Base-by-base conservation (phyloP, 2,888 invertebrate species). In the Germaria angustata region DNA sequence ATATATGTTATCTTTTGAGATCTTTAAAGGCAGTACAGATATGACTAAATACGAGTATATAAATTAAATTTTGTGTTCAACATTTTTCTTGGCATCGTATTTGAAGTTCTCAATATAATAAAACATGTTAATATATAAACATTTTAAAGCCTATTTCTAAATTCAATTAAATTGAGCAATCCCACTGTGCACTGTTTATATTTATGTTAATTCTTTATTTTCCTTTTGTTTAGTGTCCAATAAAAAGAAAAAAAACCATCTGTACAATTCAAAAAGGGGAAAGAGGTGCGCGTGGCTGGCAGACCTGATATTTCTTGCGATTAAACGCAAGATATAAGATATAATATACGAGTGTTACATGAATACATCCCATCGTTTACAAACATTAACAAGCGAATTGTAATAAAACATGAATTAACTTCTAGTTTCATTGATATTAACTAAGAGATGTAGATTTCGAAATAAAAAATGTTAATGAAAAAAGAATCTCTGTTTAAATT, bases 271-370 rank as follows among this genome's bases (percentile, higher is more conserved):
- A 28, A 6, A 28, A 6, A 28, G 3, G 15, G 11, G 6, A 9
- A 1, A n/a, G 15, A n/a, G 22, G 9, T 28, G 49, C 17, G 28
- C 36, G 13, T 49, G 34, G 17, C 2, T 44, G 2, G 13, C 11
- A 39, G 20, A 39, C 9, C 28, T 55, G 44, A 75, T 81, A 55
- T 57, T 57, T 28, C 6, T 15, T 53, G 44, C 36, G 63, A 65
- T 76, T 61, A 66, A 72, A 34, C 72, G 34, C 39, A 46, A 44
- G 24, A 63, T 72, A 77, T 77, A 72, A 81, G 77, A 81, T 73
- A 77, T 73, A 77, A 81, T 72, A 72, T 68, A 72, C 69, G 41
- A 63, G 49, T 73, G n/a, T n/a, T n/a, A n/a, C n/a, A n/a, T n/a
- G n/a, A n/a, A n/a, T 49, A 66, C 53, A 61, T 32, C 4, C 36